Evolutionary conservation across 2,113 vertebrate species (phyloP).

Genomic region (Chaenocephalus aceratus): DNA sequence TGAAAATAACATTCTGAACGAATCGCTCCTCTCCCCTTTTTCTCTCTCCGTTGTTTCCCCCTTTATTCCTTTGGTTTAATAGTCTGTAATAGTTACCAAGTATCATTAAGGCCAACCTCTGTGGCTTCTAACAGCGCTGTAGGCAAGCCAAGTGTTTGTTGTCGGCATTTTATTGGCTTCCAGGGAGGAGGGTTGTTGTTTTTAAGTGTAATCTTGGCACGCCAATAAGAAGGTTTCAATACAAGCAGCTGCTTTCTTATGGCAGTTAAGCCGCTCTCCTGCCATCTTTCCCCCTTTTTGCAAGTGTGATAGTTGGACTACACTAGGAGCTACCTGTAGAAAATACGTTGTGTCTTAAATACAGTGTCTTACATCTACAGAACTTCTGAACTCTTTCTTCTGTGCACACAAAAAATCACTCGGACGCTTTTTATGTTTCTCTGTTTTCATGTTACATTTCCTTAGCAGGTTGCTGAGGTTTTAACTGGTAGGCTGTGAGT

Average conservation of each 20-base stretch:
- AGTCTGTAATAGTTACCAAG: conserved; percentile 78
- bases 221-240: conserved; percentile 78
- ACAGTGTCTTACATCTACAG: conserved; percentile 2
- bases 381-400: neutral
- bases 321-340: conserved; percentile 43
- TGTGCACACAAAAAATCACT: neutral
- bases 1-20: conserved; percentile 63
- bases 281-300: conserved; percentile 23
- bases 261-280: conserved; percentile 55
- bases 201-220: conserved; percentile 81
- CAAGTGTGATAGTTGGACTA: conserved; percentile 45
- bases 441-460: conserved; percentile 1
- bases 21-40: conserved; percentile 27
- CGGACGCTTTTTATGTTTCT: neutral
- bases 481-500: neutral
- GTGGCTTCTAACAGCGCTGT: conserved; percentile 72
- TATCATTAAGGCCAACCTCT: conserved; percentile 75
- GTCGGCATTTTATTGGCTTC: conserved; percentile 77
- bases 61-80: conserved; percentile 70
- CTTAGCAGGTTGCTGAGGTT: conserved; percentile 53
- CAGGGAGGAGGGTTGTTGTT: conserved; percentile 77
- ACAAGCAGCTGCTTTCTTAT: conserved; percentile 79
- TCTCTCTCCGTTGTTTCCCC: conserved; percentile 32
- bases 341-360: neutral
- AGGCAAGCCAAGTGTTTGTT: conserved; percentile 81